Conservation (phyloP, 2,113 vertebrate species). For the Heptranchias perlo region DNA sequence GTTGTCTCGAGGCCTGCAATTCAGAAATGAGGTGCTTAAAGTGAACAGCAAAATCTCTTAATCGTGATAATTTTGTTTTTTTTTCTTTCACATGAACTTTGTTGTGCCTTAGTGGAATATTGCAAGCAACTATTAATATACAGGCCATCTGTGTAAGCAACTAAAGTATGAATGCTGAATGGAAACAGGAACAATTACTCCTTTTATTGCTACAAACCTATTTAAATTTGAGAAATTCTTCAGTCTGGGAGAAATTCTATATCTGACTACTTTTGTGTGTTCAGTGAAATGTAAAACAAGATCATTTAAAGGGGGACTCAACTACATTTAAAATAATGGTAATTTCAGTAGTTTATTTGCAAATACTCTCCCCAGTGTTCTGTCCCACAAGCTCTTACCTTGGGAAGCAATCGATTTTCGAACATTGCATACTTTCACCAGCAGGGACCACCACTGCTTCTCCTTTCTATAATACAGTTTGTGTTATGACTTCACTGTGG, state of each 20-base stretch:
- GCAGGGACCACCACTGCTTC: not conserved
- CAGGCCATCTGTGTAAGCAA: not conserved
- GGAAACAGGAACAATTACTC: not conserved
- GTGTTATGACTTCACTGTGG: not conserved
- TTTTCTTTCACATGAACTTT: not conserved
- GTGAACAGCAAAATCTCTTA: not conserved
- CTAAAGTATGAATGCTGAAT: constrained; percentile 8
- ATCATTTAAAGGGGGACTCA: not conserved
- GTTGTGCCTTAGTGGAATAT: not conserved
- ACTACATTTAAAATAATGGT: constrained; percentile 11
- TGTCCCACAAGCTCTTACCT: no score
- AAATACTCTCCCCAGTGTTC: not conserved
- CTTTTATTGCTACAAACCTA: not conserved
- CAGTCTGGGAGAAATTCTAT: not conserved
- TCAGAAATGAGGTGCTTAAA: not conserved
- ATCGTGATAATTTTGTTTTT: not conserved
- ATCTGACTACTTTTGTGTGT: not conserved
- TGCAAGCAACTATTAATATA: constrained; percentile 5
- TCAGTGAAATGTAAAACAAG: not conserved
- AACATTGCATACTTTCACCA: not conserved
- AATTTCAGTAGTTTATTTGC: not conserved
- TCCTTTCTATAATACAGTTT: not conserved
- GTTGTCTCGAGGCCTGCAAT: not conserved
- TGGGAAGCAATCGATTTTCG: not conserved
- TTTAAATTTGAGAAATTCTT: not conserved